These are phyloP conservation scores for Apamea epomidion DNA, from an alignment of 2,888 invertebrate species.

Conservation along the genomic window DNA sequence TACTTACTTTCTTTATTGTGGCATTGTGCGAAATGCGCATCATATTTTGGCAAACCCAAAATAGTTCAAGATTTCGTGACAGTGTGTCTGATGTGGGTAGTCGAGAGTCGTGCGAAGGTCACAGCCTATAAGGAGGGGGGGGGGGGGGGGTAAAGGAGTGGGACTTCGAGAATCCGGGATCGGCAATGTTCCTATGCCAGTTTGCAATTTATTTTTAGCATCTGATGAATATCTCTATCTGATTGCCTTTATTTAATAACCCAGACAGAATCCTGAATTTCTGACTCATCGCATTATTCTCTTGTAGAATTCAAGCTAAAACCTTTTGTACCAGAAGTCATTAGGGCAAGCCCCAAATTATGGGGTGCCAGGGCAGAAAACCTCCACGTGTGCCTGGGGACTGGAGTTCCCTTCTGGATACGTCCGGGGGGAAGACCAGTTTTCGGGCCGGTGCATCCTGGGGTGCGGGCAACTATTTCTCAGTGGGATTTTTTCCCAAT, in stretches of 20 bases:
- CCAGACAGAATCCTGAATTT: not conserved
- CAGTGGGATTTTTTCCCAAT: too few relatives aligned
- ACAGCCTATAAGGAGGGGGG: not conserved
- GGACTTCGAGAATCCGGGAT: not conserved
- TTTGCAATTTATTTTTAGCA: not conserved
- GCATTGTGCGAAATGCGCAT: slow-evolving; percentile 12
- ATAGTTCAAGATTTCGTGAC: slow-evolving; percentile 25
- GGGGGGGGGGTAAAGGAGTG: not conserved
- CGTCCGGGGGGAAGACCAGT: too few relatives aligned
- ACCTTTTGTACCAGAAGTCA: not conserved
- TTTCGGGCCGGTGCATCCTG: too few relatives aligned
- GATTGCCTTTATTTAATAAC: not conserved
- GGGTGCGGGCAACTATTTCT: too few relatives aligned
- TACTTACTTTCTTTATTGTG: not conserved
- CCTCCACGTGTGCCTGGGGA: too few relatives aligned
- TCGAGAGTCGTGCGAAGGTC: slow-evolving; percentile 14
- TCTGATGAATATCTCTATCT: too few relatives aligned
- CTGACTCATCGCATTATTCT: slow-evolving; percentile 1
- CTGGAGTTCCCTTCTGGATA: too few relatives aligned
- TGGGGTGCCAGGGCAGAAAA: too few relatives aligned
- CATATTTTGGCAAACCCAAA: slow-evolving; percentile 30
- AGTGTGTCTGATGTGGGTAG: slow-evolving; percentile 5
- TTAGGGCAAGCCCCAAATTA: not conserved
- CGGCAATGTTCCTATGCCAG: not conserved
- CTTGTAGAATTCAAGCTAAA: not conserved